Evolutionary conservation across 2,797 vertebrate genomes (phyloP).

Genomic region (Falco novaeseelandiae): DNA sequence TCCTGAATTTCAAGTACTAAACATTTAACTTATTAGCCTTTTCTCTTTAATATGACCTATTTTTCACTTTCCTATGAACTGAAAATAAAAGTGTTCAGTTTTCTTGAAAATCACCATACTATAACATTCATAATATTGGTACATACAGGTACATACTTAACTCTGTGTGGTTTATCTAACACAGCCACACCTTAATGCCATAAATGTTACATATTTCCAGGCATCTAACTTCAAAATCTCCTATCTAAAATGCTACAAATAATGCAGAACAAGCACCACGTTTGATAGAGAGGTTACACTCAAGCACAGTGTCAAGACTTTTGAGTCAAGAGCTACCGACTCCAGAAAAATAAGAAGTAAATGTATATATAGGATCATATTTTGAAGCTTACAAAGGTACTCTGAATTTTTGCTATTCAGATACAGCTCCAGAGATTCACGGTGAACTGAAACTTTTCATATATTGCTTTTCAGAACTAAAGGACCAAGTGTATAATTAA

Average conservation of each 20-base stretch:
- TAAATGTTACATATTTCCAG: not conserved
- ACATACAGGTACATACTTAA: not conserved
- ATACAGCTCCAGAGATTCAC: not conserved
- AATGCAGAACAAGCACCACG: not conserved
- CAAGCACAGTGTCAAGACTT: not conserved
- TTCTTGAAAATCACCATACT: not conserved
- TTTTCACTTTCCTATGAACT: not conserved
- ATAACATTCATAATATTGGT: not conserved
- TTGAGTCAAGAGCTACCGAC: not conserved
- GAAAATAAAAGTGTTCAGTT: not conserved
- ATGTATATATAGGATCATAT: not conserved
- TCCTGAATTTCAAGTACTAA: not conserved
- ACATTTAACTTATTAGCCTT: constrained; percentile 2
- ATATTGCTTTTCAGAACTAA: not conserved
- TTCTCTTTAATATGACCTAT: not conserved
- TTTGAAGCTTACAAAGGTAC: not conserved
- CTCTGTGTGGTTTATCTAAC: not conserved
- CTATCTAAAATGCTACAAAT: not conserved
- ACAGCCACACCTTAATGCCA: not conserved
- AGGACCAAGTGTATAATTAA: not conserved
- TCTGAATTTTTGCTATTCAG: not conserved
- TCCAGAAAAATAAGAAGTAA: not conserved
- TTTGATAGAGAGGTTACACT: not conserved
- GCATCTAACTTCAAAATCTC: not conserved
- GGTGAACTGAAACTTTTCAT: not conserved